Base-by-base conservation (phyloP, 2,113 vertebrate species). In the Ivindomyrus marchei region DNA sequence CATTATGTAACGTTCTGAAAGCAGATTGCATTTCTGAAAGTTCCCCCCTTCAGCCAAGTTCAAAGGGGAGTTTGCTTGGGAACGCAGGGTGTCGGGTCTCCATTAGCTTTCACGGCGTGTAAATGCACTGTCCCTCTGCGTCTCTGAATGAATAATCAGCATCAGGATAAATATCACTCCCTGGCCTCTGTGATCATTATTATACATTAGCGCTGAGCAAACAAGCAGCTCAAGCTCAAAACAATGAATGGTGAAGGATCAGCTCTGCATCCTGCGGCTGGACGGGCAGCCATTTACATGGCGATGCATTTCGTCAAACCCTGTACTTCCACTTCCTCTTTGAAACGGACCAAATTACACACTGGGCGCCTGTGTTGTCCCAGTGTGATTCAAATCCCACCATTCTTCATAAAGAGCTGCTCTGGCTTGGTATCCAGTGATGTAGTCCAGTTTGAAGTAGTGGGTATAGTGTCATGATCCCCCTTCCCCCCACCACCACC, bases 81-180 rank as follows among this genome's bases (percentile, higher is more conserved):
- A 90, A 93, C 39, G 11, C 74, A 36, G 36, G 36, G 4, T 89
- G 47, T 88, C 85, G 88, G n/a, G 87, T 42, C 31, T 42, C 36
- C 88, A 56, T 74, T 45, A 92, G 89, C 87, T 92, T 93, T 91
- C 92, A 89, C 39, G 66, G 62, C 39, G 89, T 88, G 85, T 89
- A 91, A 84, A 87, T 45, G 50, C 83, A 31, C 4, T 11, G 62
- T 91, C 92, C 93, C 92, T 83, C 62, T 88, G 87, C 91, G 89
- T 90, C 87, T 87, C 77, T 50, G 62, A 39, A 91, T 92, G 91
- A 93, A 91, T 93, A 93, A 93, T 92, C 89, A 93, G 90, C 90
- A 92, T 92, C 89, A 87, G 87, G 90, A 92, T 90, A 91, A 92
- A 91, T 92, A 92, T 90, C 77, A 92, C 91, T 91, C 91, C 90